Evolutionary conservation across 2,797 vertebrate species (phyloP), one percentile per base, ranked within the genome.

Genomic region (Manis javanica): DNA sequence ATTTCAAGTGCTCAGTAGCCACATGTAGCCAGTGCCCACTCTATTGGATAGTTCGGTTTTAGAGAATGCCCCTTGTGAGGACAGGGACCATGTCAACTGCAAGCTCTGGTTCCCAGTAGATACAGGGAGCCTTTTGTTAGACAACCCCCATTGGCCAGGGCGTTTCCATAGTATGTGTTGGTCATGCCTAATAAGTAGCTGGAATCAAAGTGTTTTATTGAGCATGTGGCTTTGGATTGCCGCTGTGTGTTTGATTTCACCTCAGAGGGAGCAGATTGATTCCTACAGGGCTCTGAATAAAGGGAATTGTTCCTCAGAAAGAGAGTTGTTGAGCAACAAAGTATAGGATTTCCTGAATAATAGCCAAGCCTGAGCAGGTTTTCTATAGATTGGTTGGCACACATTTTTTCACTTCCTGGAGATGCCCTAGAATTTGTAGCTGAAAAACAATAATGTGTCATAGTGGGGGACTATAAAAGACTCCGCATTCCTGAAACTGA

Each of bases 271-370:
- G 68, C 75, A 96, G 94, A 71, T 93, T 31, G 77, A 95, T 96
- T 96, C 93, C 72, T 97, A 49, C 37, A 93, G 86, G 85, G 49
- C 77, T 86, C 79, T 96, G 95, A 98, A 97, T 94, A 96, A 97
- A 95, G 74, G 77, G 91, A 77, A 85, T 94, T 95, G 90, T 97
- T 97, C 88, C 87, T 97, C 68, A 91, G 94, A 94, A 95, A 97
- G 74, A 93, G 86, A 51, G 37, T 64, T 71, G 84, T 97, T 97
- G 94, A 97, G 92, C 88, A 97, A 97, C 84, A 96, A 3, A 66
- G 91, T 96, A 84, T 96, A 96, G 66, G 91, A 89, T 97, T 97
- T 97, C 96, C 83, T 97, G 95, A 96, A 85, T 68, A 42, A 66
- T 24, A 64, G 96, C 97, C 96, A 97, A 88, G 34, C 64, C 68